Evolutionary conservation across 1,140 invertebrate species (phyloP).

Genomic region (Caerostris extrusa): DNA sequence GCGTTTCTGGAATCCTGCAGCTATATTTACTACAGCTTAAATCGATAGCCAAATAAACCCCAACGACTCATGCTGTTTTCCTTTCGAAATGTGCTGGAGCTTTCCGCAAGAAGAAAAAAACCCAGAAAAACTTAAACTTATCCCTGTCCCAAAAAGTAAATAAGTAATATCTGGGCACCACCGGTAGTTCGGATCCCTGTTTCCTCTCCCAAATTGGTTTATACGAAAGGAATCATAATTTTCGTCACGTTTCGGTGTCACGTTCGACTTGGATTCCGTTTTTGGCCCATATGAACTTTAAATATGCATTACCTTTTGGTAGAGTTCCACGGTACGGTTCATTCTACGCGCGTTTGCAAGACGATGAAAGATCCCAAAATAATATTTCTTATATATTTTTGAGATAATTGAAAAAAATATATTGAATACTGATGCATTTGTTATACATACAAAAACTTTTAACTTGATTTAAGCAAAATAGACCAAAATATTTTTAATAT

Average conservation of each 20-base stretch:
- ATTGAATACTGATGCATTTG: neutral
- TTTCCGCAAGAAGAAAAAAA: neutral
- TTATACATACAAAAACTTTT: too few relatives aligned
- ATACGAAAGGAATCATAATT: neutral
- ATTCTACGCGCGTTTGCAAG: neutral
- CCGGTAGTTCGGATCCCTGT: neutral
- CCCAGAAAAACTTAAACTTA: neutral
- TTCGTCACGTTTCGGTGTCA: conserved; percentile 21
- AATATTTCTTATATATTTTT: neutral
- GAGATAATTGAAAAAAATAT: neutral
- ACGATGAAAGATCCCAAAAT: neutral
- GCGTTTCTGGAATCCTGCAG: neutral
- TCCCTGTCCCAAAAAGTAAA: neutral
- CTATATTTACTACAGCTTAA: neutral
- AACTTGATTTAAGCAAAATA: too few relatives aligned
- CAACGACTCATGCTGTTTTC: neutral
- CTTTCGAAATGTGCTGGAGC: neutral
- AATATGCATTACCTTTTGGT: neutral
- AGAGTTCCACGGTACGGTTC: neutral
- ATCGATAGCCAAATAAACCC: neutral
- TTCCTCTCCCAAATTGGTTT: conserved; percentile 25
- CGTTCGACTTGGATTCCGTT: neutral
- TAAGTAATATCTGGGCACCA: neutral
- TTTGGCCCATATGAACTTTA: neutral
- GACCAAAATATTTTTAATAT: neutral